Evolutionary conservation across 2,888 invertebrate species (phyloP), one percentile per base, ranked within the genome.

Genomic region (Eupithecia subumbrata): DNA sequence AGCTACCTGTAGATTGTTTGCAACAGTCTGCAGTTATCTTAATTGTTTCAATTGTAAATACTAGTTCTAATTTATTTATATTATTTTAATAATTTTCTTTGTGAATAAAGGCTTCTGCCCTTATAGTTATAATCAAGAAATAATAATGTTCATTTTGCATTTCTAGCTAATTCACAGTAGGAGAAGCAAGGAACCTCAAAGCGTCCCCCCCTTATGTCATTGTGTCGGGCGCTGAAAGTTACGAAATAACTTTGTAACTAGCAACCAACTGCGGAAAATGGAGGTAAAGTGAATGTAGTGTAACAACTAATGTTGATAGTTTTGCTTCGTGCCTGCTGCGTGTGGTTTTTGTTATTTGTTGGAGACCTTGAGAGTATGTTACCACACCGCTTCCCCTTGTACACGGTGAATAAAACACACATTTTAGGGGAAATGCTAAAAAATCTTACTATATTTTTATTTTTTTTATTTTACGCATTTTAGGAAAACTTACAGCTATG

Each of bases 201-300:
- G 88, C 87, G 83, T 81, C 85, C 84, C 87, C 87, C 88, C 87
- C 88, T 89, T 88, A 88, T 87, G 89, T 87, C 89, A 90, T 89
- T 89, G 90, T 88, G 86, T 83, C 84, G 82, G 84, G 87, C 86
- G 76, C 85, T 81, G 74, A 85, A 88, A 91, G 89, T 90, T 90
- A 85, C 86, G 84, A 86, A 89, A 89, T 89, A 90, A 90, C 87
- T 90, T 88, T 74, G 81, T 84, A 89, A 90, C 89, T 88, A 83
- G 84, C 85, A 80, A 82, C 84, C 85, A 84, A 88, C 86, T 88
- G 84, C 85, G 87, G 89, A 86, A 89, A 89, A 89, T 88, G 83
- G 86, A 83, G 87, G 85, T 85, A 84, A 86, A 86, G 83, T 83
- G 84, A 81, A 87, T 84, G 84, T 85, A 85, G 84, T 85, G 84